A percentile compares a stretch with the other conserved stretches of the same genome.
Evolutionary conservation across 2,797 vertebrate species (phyloP).

Genomic region (Capromys pilorides): DNA sequence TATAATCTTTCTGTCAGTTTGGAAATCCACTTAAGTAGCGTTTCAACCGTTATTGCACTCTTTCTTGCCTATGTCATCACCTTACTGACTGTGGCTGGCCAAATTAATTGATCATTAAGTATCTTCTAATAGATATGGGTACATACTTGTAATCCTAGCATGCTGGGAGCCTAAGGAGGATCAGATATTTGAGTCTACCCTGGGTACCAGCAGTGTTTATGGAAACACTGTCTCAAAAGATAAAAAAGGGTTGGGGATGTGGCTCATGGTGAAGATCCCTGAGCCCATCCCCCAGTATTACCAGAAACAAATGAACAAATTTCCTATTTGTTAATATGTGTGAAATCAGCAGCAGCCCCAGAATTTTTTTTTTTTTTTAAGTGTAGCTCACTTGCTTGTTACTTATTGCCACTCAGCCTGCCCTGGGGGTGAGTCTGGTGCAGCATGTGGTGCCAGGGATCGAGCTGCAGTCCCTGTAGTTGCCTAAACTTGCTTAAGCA

Average conservation of each 20-base stretch:
- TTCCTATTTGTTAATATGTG: background rate
- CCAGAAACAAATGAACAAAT: background rate
- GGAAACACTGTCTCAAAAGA: background rate
- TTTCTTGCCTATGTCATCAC: background rate
- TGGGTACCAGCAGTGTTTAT: background rate
- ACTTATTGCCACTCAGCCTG: too few relatives aligned
- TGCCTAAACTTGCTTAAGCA: too few relatives aligned
- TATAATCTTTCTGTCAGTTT: background rate
- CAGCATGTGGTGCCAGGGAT: too few relatives aligned
- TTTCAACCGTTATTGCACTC: background rate
- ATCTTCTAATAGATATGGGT: background rate
- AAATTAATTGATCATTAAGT: conserved; percentile 20
- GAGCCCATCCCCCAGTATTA: background rate
- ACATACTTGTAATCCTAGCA: background rate
- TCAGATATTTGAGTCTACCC: background rate
- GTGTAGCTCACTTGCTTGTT: too few relatives aligned
- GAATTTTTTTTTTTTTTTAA: background rate
- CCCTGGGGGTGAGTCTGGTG: too few relatives aligned
- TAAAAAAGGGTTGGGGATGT: background rate
- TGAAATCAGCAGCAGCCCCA: background rate
- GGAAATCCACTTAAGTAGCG: background rate
- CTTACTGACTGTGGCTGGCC: background rate
- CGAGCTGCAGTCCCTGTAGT: too few relatives aligned
- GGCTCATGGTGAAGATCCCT: background rate
- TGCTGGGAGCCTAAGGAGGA: background rate